These are phyloP conservation scores for Dysdera silvatica DNA, from an alignment of 1,140 invertebrate species.

Conservation along the genomic window DNA sequence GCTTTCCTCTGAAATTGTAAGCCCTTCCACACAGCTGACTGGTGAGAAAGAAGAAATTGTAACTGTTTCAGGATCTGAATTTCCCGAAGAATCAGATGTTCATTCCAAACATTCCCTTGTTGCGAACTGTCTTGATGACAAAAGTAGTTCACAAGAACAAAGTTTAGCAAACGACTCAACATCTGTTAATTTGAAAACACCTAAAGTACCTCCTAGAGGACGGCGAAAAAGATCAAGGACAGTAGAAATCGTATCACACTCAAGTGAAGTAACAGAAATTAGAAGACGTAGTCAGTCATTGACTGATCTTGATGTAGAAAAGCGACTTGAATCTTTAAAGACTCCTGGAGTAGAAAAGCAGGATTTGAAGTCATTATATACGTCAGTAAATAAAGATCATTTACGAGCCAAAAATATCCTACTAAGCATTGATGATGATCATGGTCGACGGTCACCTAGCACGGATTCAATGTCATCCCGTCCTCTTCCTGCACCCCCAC, in stretches of 20 bases:
- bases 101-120: neutral
- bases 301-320: constrained; percentile 15
- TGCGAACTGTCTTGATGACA: neutral
- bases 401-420: neutral
- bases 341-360: neutral
- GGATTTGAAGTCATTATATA: constrained; percentile 21
- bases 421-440: neutral
- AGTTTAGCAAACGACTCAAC: neutral
- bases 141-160: neutral
- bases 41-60: neutral
- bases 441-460: constrained; percentile 7
- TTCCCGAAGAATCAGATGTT: neutral
- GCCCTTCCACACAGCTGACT: no score
- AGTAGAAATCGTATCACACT: constrained; percentile 11
- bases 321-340: neutral
- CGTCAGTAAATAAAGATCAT: constrained; percentile 18
- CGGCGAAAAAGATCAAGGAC: constrained; percentile 21
- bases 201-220: constrained; percentile 19
- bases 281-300: constrained; percentile 23
- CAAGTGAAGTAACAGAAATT: neutral
- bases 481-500: constrained; percentile 24
- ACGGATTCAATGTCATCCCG: constrained; percentile 2
- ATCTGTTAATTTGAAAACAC: neutral
- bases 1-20: no score
- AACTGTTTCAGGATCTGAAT: neutral